These are phyloP conservation scores for Melipona bicolor DNA, from an alignment of 2,888 invertebrate genomes.

Conservation along the genomic window DNA sequence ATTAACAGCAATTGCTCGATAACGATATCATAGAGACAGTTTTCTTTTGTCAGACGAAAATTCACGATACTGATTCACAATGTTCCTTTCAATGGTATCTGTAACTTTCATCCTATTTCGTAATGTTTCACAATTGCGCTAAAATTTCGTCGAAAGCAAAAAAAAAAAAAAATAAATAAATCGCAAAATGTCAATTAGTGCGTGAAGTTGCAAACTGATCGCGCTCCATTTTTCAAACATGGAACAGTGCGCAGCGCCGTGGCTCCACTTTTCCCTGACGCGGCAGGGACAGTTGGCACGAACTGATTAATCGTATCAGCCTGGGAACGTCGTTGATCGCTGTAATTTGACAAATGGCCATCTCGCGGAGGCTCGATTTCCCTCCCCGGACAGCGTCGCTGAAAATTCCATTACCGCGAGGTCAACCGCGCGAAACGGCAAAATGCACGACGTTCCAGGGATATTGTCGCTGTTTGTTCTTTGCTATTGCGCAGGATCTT, in stretches of 20 bases:
- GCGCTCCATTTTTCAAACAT: background rate
- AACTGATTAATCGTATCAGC: conserved; percentile 21
- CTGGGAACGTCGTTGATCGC: conserved; percentile 16
- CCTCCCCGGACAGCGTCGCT: background rate
- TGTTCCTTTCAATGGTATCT: background rate
- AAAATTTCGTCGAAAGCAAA: background rate
- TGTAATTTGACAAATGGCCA: conserved; percentile 24
- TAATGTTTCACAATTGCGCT: no score
- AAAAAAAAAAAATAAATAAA: background rate
- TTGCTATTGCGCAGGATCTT: conserved; percentile 22
- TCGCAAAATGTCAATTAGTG: background rate
- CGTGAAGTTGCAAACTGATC: background rate
- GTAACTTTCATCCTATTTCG: no score
- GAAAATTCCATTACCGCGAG: conserved; percentile 12
- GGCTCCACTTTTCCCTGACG: background rate
- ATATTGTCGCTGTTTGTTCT: conserved; percentile 34
- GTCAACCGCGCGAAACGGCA: background rate
- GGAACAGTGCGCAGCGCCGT: no score
- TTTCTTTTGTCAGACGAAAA: background rate
- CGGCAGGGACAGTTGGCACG: background rate
- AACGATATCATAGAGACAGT: background rate
- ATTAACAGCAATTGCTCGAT: background rate
- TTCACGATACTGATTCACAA: background rate
- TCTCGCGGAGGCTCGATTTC: background rate
- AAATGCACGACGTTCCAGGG: conserved; percentile 4